Percentiles rank a stretch among this genome's conserved stretches.
Conservation (phyloP, 2,113 vertebrate species). For the Corythornis cristatus region DNA sequence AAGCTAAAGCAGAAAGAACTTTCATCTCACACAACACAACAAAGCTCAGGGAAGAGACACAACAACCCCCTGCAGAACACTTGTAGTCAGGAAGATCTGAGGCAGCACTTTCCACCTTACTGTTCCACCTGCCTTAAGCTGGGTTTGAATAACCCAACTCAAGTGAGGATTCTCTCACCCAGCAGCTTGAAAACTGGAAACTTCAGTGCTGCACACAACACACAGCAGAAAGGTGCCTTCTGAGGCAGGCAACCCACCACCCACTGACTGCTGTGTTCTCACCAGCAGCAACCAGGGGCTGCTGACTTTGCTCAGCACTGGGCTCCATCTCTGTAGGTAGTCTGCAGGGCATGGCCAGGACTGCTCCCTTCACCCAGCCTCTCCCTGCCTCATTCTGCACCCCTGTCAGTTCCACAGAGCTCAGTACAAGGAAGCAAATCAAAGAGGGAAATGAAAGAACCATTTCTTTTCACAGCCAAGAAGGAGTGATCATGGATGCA, state of each 20-base stretch:
- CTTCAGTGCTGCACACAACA: background rate
- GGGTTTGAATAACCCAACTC: background rate
- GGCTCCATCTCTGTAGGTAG: background rate
- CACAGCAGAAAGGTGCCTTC: background rate
- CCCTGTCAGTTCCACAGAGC: background rate
- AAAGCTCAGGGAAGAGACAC: background rate
- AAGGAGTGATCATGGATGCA: constrained; percentile 51
- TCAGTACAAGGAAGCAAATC: constrained; percentile 14
- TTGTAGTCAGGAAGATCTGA: background rate
- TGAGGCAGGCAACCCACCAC: background rate
- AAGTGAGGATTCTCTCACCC: background rate
- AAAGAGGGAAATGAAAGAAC: constrained; percentile 19
- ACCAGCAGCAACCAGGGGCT: background rate
- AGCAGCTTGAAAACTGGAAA: background rate
- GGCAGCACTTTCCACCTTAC: background rate
- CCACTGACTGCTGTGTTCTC: constrained; percentile 12
- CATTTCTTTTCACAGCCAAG: constrained; percentile 15
- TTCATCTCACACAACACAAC: background rate
- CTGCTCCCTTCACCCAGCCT: background rate
- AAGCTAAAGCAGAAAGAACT: background rate
- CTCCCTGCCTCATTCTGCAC: constrained; percentile 12
- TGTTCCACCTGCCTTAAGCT: too few species aligned
- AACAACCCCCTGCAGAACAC: background rate
- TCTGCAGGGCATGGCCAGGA: background rate
- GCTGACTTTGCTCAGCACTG: background rate